Conservation (phyloP, 2,113 vertebrate species). For the Zeus faber region DNA sequence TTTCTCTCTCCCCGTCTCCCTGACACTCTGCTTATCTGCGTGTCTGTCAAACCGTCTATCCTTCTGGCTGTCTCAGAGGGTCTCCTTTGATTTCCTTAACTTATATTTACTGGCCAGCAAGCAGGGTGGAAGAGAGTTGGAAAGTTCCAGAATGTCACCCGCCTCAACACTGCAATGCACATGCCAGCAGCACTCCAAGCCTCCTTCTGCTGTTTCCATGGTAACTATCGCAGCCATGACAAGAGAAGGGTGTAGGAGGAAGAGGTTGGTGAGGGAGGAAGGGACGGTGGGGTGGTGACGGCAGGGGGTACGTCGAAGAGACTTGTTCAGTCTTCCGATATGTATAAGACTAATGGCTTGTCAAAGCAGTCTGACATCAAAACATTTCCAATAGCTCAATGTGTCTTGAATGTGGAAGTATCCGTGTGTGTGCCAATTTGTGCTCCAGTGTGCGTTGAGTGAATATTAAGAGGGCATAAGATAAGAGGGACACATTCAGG, state of each 20-base stretch:
- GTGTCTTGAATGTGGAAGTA: constrained; percentile 3
- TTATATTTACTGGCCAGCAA: constrained; percentile 44
- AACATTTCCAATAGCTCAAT: constrained; percentile 1
- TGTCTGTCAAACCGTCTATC: not conserved
- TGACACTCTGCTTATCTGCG: not conserved
- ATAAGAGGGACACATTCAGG: no score
- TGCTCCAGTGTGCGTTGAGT: not conserved
- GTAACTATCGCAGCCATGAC: constrained; percentile 56
- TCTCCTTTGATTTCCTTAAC: constrained; percentile 34
- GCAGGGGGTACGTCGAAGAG: constrained; percentile 12
- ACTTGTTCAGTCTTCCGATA: constrained; percentile 37
- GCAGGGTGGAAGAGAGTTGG: constrained; percentile 8
- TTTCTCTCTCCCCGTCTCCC: not conserved
- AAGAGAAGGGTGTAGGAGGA: constrained; percentile 42
- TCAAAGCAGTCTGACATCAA: constrained; percentile 24
- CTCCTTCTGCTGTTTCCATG: constrained; percentile 67
- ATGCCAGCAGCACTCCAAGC: constrained; percentile 53
- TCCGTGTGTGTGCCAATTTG: constrained; percentile 1
- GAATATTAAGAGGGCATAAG: no score
- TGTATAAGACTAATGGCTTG: constrained; percentile 30
- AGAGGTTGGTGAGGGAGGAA: constrained; percentile 31
- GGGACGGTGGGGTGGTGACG: not conserved
- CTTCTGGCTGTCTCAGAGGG: constrained; percentile 5
- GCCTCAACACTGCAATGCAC: constrained; percentile 34
- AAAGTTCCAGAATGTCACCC: constrained; percentile 35